phyloP scores from a whole-genome alignment of 2,797 vertebrate species.

The Ptychobarbus kaznakovi region DNA sequence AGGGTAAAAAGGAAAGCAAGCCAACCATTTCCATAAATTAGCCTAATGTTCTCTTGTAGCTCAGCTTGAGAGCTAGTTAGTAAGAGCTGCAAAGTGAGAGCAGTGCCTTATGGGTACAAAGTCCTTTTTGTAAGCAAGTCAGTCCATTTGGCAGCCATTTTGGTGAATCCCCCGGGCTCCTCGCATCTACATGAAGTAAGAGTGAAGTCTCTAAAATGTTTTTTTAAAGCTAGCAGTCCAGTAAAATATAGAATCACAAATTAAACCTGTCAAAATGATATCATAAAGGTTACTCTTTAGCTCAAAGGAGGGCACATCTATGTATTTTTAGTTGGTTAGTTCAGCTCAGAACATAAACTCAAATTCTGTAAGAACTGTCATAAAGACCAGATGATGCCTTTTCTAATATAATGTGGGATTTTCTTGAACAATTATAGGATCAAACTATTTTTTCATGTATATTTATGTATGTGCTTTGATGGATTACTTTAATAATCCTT shows the following conservation, averaged over 20 bases:
- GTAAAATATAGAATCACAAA: not conserved
- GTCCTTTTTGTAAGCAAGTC: conserved; percentile 3
- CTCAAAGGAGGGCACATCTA: not conserved
- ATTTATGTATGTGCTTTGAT: not conserved
- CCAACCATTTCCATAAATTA: conserved; percentile 34
- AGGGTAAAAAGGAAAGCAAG: not conserved
- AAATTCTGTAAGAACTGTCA: not conserved
- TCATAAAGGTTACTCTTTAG: not conserved
- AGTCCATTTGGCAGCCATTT: conserved; percentile 9
- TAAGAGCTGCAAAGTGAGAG: not conserved
- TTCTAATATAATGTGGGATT: not conserved
- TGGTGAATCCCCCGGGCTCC: not conserved
- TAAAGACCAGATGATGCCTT: not conserved
- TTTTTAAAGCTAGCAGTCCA: not conserved
- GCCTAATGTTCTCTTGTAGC: conserved; percentile 10
- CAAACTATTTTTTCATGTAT: not conserved
- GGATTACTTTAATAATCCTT: too few species aligned
- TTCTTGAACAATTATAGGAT: not conserved
- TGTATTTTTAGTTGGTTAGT: not conserved
- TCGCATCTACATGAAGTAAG: not conserved
- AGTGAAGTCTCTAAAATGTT: not conserved
- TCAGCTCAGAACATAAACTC: not conserved
- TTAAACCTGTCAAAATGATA: not conserved
- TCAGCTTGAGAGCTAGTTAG: conserved; percentile 10
- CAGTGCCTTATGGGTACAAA: conserved; percentile 15